Conservation (phyloP, 1,140 invertebrate species). For the Pogonomyrmex californicus region DNA sequence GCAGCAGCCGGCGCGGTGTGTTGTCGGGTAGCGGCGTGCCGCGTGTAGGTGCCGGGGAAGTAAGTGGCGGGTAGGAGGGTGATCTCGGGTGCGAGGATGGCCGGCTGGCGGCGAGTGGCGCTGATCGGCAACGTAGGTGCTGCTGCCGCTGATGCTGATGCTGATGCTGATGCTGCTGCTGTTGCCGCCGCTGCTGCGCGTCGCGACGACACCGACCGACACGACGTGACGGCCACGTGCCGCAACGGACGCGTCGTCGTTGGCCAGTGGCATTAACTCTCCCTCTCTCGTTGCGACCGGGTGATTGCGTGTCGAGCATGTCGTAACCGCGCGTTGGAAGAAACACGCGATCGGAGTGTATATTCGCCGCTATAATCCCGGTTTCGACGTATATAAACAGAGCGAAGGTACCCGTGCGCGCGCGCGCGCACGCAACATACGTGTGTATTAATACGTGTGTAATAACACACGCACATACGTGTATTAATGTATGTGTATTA, state of each 20-base stretch:
- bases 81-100: conserved; percentile 56
- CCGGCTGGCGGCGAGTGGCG: conserved; percentile 66
- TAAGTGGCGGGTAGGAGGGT: conserved; percentile 5
- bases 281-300: conserved; percentile 16
- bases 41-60: conserved; percentile 18
- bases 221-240: conserved; percentile 81
- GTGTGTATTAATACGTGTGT: too few relatives aligned
- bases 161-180: background rate
- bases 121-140: conserved; percentile 70
- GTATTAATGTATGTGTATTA: too few relatives aligned
- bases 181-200: conserved; percentile 58
- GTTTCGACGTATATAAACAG: conserved; percentile 40
- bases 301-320: conserved; percentile 51
- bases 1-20: conserved; percentile 59
- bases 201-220: conserved; percentile 74
- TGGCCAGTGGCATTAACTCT: conserved; percentile 61
- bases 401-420: background rate
- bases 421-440: background rate
- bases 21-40: conserved; percentile 33
- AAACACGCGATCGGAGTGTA: conserved; percentile 48
- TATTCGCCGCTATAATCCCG: conserved; percentile 8
- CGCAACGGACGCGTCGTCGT: conserved; percentile 64
- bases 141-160: background rate
- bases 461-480: background rate
- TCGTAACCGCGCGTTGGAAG: conserved; percentile 42